Evolutionary conservation across 2,797 vertebrate species (phyloP), one percentile per base, ranked within the genome.

Genomic region (Clarias pachynema): DNA sequence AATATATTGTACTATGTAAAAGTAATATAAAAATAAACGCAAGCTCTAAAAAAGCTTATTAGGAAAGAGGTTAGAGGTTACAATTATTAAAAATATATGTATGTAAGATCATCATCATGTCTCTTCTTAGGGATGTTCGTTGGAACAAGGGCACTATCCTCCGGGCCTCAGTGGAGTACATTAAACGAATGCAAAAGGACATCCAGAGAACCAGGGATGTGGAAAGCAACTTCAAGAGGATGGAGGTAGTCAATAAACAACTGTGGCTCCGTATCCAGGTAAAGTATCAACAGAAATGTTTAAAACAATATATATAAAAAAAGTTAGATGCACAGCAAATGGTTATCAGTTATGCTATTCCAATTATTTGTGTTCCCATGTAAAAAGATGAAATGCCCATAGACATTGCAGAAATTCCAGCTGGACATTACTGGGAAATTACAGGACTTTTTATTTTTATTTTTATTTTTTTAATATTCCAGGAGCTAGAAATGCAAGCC

Each of bases 81-180:
- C 44, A 49, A 49, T 49, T 49, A 49, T 49, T 49, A 49, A 12
- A 49, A 10, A 49, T 49, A 53, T 53, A 53, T 53, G 5, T 1
- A 34, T 56, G 1, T 53, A 80, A 29, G 12, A 26, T 53, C 79
- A 66, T 68, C 68, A 44, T 10, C 31, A 65, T 57, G 8, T 86
- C n/a, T 83, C 57, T 40, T 8, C 74, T 70, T 0, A 99, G 98
- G 89, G 98, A 99, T 0, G 97, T 98, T 80, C 98, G 98, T 93
- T 99, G 98, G 98, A 99, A 99, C 94, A 99, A 99, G 92, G 98
- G 98, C 87, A 99, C 98, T 18, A 99, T 99, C 89, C 93, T 99
- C 87, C 96, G 97, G 89, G 98, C 98, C 0, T 99, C 98, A 0
- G 98, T 99, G 5, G 98, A 99, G 0, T 99, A 99, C 89, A 99